Evolutionary conservation across 2,888 invertebrate genomes (phyloP).

Genomic region (Cephus pulcher): DNA sequence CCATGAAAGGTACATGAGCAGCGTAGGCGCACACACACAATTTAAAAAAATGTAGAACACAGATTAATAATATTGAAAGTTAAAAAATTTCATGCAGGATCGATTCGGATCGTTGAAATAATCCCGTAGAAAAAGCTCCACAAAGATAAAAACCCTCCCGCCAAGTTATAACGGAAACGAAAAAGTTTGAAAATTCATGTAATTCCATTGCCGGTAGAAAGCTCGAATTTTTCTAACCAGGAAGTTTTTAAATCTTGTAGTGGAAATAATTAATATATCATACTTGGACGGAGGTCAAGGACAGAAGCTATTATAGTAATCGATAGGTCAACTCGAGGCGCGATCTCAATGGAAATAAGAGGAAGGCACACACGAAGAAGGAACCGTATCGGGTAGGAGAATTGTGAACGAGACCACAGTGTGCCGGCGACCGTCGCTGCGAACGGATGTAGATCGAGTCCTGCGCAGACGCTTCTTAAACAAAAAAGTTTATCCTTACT

Average conservation of each 20-base stretch:
- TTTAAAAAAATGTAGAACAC: not conserved
- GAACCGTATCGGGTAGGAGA: not conserved
- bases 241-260: not conserved
- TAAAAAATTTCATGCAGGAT: not conserved
- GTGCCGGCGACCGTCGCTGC: slow-evolving; percentile 42
- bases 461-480: not conserved
- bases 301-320: not conserved
- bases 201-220: not conserved
- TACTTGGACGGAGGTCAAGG: not conserved
- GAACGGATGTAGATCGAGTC: slow-evolving; percentile 31
- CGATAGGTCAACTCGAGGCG: not conserved
- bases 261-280: not conserved
- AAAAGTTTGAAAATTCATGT: not conserved
- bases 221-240: not conserved
- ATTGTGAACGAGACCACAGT: slow-evolving; percentile 32
- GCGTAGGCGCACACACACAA: not conserved
- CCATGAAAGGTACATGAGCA: not conserved
- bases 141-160: no score
- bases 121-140: no score
- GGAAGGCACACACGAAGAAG: not conserved
- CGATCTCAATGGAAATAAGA: not conserved
- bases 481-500: not conserved
- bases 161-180: no score
- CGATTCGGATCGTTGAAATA: not conserved
- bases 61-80: not conserved